Evolutionary conservation across 2,888 invertebrate genomes (phyloP), one percentile per base, ranked within the genome.

Genomic region (Limulus polyphemus): DNA sequence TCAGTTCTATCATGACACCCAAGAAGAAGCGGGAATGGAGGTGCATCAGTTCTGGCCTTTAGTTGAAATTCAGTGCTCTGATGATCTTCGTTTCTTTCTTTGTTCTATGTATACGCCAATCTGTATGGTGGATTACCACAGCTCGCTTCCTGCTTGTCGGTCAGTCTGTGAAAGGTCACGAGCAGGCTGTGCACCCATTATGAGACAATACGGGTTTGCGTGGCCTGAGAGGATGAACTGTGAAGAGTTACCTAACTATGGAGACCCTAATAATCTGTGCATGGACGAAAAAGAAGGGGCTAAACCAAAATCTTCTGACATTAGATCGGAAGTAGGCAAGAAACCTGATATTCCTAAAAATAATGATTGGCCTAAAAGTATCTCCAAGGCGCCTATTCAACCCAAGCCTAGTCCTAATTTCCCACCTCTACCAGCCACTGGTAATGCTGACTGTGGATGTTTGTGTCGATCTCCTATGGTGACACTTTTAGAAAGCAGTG

Each of bases 161-260:
- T 89, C 89, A 72, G 88, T 99, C 59, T 99, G 99, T 77, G 88
- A 90, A 74, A 82, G 97, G 55, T 97, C 97, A 0, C 81, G 65
- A 55, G 71, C 75, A 3, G 95, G 95, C 11, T 99, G 99, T 79
- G 93, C 92, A 58, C 95, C 97, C 2, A 84, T 99, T 69, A 98
- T 99, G 97, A 86, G 87, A 74, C 88, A 90, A 75, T 81, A 80
- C 70, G 80, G 80, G 55, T 97, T 97, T 79, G 85, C 87, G 68
- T 99, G 99, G 99, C 99, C 99, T 0, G 94, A 95, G 75, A 79
- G 92, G 55, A 93, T 99, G 90, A 88, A 91, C 59, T 99, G 99
- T 78, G 92, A 94, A 74, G 82, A 86, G 48, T 81, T 98, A 69
- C 98, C 97, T 0, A 73, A 68, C 2, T 87, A 87, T 0, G 80